A percentile compares a stretch with the other conserved stretches of the same genome.
Conservation (phyloP, 1,140 invertebrate species). For the Aphis gossypii region DNA sequence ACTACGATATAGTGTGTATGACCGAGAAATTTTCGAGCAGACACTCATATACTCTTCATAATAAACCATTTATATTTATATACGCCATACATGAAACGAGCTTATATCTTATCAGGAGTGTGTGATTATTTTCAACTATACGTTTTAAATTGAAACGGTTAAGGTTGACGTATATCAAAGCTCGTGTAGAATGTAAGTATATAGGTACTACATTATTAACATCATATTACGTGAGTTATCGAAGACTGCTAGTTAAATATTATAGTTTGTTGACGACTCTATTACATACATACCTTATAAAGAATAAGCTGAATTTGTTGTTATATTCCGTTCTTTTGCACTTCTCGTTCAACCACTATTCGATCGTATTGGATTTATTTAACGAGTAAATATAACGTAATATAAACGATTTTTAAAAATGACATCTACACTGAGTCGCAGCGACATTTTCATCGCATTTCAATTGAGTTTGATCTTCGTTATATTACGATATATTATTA, state of each 20-base stretch:
- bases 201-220: neutral
- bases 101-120: neutral
- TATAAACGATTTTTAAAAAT: neutral
- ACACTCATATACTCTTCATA: too few relatives aligned
- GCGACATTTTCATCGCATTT: neutral
- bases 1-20: neutral
- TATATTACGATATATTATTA: neutral
- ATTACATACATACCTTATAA: neutral
- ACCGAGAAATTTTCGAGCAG: neutral
- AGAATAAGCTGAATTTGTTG: neutral
- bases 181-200: neutral
- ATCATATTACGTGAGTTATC: neutral
- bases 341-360: neutral
- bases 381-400: neutral
- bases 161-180: neutral
- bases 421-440: neutral
- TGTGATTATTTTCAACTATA: neutral
- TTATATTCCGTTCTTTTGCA: neutral
- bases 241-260: neutral
- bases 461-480: neutral
- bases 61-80: neutral
- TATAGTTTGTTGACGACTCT: neutral
- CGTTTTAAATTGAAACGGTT: neutral
- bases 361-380: neutral
- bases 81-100: neutral